Base-by-base conservation (phyloP, 2,888 invertebrate genomes). In the Drosophila mettleri region DNA sequence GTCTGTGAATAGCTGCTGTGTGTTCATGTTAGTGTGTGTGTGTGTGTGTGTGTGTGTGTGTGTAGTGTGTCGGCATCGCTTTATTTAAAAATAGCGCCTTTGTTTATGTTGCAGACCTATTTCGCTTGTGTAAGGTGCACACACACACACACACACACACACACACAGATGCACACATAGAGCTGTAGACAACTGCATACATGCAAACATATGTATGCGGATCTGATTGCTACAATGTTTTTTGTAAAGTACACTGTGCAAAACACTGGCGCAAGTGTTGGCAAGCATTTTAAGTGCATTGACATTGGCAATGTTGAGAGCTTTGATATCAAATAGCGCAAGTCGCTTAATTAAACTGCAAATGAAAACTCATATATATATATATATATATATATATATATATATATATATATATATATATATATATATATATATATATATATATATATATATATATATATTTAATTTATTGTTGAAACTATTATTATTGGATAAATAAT, bases 71-170 rank as follows among this genome's bases (percentile, higher is more conserved):
- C 29, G 46, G 57, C 69, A 78, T 74, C 63, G 74, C 78, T 76
- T 78, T 55, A 78, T 76, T 76, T 76, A 73, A 78, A 76, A 76
- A 76, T 76, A 76, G 69, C 60, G 71, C 49, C 78, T 62, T 76
- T 78, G 78, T 78, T 73, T 73, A 59, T 67, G 74, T 38, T 57
- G 62, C 52, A 59, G 43, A 54, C 58, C 55, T 62, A 62, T 62
- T 78, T 61, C 68, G 78, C 59, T 57, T 71, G 64, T 51, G 41
- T 57, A 41, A 33, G 57, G 52, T 51, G 55, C 63, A 41, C 53
- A 61, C 22, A 48, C 14, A 34, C 31, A 34, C 24, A 29, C 20
- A 22, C 14, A 46, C 45, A 55, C 34, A 33, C 14, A 18, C 52
- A 24, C 34, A 27, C 14, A 29, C 48, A 16, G 33, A 41, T n/a